Base-by-base conservation (phyloP, 1,140 invertebrate genomes). In the Cydia amplana region DNA sequence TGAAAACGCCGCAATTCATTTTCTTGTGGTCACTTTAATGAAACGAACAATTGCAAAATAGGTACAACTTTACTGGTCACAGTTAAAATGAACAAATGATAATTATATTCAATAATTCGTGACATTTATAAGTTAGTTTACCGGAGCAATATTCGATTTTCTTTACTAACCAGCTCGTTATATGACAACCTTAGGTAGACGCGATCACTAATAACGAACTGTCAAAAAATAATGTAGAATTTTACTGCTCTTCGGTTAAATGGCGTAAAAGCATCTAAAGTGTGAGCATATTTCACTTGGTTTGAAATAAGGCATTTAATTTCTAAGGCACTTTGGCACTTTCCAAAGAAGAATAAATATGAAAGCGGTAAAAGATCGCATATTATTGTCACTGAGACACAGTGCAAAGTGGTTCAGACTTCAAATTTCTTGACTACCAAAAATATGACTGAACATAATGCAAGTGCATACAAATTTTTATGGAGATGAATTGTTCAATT, bases 21-120 rank as follows among this genome's bases (percentile, higher is more conserved):
- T 51, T 51, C 55, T 60, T 60, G 55, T 60, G 55, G 55, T 60
- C 55, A 60, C 55, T 60, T 18, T 60, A 23, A 60, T 60, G 55
- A 60, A 60, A 60, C 51, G 51, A 10, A 51, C n/a, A 51, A 60
- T 60, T 60, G 55, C 55, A 60, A 18, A 9, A 23, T 60, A 9
- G n/a, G 12, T 60, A 23, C 2, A 51, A 43, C 40, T 43, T 12
- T 43, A 43, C 18, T 60, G 20, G 18, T 20, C 43, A 46, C 49
- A 12, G 55, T n/a, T 60, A 23, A 23, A n/a, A 4, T 5, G 46
- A 49, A 49, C 46, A n/a, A 55, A 55, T 7, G 16, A 55, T 3
- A 16, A 16, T 7, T 55, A 9, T 55, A 55, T 55, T 55, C 0
- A 55, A n/a, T 55, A 18, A 20, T 55, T 1, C 18, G 51, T 55